Conservation (phyloP, 2,888 invertebrate genomes). For the Acanthopleura granulata region DNA sequence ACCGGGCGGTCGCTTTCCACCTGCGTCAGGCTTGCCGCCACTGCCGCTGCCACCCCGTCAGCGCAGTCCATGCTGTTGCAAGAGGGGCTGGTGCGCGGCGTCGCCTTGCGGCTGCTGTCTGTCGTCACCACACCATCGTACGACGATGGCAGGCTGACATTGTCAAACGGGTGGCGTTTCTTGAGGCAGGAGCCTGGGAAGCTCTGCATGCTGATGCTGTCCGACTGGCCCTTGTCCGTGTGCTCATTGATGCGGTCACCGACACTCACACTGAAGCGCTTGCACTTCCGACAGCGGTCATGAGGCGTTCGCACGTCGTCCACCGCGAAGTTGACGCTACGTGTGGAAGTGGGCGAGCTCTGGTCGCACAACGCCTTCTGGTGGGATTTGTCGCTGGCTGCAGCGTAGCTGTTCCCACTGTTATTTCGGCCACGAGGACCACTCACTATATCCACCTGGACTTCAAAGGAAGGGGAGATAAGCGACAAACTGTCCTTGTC, state of each 20-base stretch:
- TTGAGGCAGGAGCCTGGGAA: constrained; percentile 24
- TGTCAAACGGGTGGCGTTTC: constrained; percentile 20
- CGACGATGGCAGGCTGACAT: constrained; percentile 4
- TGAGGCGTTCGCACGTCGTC: constrained; percentile 38
- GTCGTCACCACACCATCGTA: neutral
- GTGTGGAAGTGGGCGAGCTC: constrained; percentile 57
- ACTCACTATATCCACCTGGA: constrained; percentile 25
- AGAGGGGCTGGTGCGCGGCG: constrained; percentile 20
- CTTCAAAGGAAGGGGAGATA: constrained; percentile 36
- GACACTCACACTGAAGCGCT: constrained; percentile 41
- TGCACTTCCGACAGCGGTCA: constrained; percentile 43
- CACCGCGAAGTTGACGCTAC: constrained; percentile 51
- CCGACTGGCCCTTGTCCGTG: constrained; percentile 39
- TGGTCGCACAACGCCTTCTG: constrained; percentile 41
- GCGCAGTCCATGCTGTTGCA: constrained; percentile 17
- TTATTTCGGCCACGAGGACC: constrained; percentile 26
- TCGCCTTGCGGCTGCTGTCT: constrained; percentile 18
- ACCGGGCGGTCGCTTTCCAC: constrained; percentile 54
- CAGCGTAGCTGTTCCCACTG: constrained; percentile 27
- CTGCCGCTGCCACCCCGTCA: neutral
- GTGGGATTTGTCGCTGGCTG: constrained; percentile 30
- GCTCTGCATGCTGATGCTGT: constrained; percentile 44
- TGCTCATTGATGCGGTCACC: constrained; percentile 53
- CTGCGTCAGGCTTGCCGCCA: constrained; percentile 44
- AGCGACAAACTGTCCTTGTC: constrained; percentile 46